Percentiles rank a stretch among this genome's conserved stretches.
phyloP scores from a whole-genome alignment of 2,888 invertebrate genomes.

The Drymonia ruficornis region DNA sequence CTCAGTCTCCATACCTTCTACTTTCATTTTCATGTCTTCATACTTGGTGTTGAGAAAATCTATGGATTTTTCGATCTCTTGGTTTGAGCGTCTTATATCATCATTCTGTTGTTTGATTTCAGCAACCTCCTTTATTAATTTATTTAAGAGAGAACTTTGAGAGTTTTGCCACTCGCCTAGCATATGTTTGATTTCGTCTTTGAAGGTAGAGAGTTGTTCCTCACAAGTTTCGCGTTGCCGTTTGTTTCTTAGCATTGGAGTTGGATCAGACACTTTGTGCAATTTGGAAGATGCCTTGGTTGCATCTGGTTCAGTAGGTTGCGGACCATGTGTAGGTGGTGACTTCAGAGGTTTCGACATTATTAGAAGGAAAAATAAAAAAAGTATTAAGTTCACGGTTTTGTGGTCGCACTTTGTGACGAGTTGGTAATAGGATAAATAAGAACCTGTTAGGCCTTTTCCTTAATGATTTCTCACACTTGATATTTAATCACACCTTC shows the following conservation, averaged over 20 bases:
- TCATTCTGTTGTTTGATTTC: constrained; percentile 2
- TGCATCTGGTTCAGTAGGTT: no score
- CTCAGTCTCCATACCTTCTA: constrained; percentile 2
- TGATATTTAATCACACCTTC: no score
- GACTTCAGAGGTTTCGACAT: no score
- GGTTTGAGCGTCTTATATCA: constrained; percentile 1
- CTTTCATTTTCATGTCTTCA: constrained; percentile 3
- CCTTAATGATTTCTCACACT: no score
- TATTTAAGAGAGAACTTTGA: neutral
- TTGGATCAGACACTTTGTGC: no score
- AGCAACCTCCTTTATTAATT: neutral
- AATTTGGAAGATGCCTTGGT: no score
- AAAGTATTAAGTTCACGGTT: no score
- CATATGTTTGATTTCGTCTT: constrained; percentile 2
- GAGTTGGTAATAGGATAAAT: no score
- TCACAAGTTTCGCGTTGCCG: neutral
- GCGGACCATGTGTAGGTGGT: no score
- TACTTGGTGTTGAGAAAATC: constrained; percentile 1
- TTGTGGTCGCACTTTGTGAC: no score
- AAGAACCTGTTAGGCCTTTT: no score
- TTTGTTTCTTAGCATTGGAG: constrained; percentile 13
- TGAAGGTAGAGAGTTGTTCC: neutral
- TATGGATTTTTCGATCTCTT: constrained; percentile 2
- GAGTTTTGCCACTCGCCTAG: neutral
- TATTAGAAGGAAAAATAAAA: no score